Evolutionary conservation across 2,888 invertebrate genomes (phyloP), one percentile per base, ranked within the genome.

Genomic region (Buathra laborator): DNA sequence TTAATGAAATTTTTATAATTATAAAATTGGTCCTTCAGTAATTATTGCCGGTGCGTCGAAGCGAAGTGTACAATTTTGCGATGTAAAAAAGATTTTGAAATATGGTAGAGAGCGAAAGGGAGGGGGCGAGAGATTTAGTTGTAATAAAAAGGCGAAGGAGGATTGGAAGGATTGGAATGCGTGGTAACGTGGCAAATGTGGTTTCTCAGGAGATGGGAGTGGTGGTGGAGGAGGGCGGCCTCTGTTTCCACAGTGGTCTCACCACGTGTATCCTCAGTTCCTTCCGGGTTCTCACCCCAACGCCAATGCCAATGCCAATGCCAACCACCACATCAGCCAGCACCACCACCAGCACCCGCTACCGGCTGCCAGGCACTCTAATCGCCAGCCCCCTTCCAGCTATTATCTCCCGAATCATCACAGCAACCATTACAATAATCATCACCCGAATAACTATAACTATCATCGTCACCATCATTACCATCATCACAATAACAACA

Each of bases 201-300:
- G 90, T 93, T 93, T 91, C 93, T 91, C 93, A 93, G 94, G 92
- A 91, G 94, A 94, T 92, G 94, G 93, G 87, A 93, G 87, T 88
- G 93, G 93, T 92, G 93, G 93, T 92, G 94, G 93, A 93, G 93
- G 97, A 94, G 96, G 97, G 93, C 96, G 97, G 94, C 98, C 98
- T 92, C 96, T 98, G 94, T 98, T 98, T 95, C 98, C 98, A 90
- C 98, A 98, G 95, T 98, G 98, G 98, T 98, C 98, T 91, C 98
- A 98, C 95, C 98, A 98, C 95, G 98, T 98, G 93, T 98, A 98
- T 95, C 98, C 98, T 91, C 98, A 98, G 96, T 98, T 98, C 95
- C 96, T 98, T 94, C 98, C 98, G 93, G 97, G 97, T 94, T 97
- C 97, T 94, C 98, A 98, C 95, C 97, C 97, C 91, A 96, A 96